Evolutionary conservation across 2,113 vertebrate species (phyloP), one percentile per base, ranked within the genome.

Genomic region (Gadus macrocephalus): DNA sequence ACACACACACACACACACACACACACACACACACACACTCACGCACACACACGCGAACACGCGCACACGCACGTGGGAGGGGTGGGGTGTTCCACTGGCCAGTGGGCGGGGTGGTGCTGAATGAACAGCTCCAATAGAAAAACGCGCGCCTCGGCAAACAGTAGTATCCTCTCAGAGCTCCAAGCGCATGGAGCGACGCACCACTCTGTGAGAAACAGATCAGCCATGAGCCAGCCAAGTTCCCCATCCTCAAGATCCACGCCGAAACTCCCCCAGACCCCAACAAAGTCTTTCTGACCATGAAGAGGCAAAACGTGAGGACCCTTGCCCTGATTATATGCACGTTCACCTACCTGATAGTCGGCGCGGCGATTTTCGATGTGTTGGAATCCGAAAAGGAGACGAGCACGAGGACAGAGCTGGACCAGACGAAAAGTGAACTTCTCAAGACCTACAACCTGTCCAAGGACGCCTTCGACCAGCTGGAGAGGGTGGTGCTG

Each of bases 301-400:
- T 97, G 96, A 97, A 97, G 95, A 90, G 95, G 92, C 96, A 97
- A 84, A 96, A 96, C 92, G 93, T 95, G 88, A 83, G 96, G 88
- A 97, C 96, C 83, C 89, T 97, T 87, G 93, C 93, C 20, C 95
- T 98, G 77, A 96, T 98, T 91, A 83, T 93, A 81, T 95, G 95
- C 91, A 97, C 95, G 89, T 95, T 98, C 89, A 94, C 94, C 73
- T 98, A 98, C 91, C 91, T 98, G 91, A 92, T 97, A 84, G 95
- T 95, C 80, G 95, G 96, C 28, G 95, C 96, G 70, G 95, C 95
- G 73, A 95, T 98, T 72, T 98, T 97, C 90, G 95, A 96, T 90
- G 95, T 89, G 71, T 87, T 98, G 69, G 96, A 98, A 76, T 97
- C 95, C 25, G 88, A 90, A 71, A 79, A 91, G 62, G 96, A 98